A percentile compares a stretch with the other conserved stretches of the same genome.
Conservation (phyloP, 2,888 invertebrate genomes). For the Abscondita cerata region DNA sequence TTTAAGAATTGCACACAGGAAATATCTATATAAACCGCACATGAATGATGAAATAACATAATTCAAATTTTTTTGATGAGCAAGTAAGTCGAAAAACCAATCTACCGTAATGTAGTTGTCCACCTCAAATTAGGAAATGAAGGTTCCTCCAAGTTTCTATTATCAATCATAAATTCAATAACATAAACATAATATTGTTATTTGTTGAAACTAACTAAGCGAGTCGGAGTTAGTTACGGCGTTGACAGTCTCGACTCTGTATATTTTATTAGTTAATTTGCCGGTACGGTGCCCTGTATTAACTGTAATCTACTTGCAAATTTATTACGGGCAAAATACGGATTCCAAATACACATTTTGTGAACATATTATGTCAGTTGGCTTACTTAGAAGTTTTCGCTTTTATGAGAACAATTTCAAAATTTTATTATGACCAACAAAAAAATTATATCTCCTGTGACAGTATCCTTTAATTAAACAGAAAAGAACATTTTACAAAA, state of each 20-base stretch:
- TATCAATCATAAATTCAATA: neutral
- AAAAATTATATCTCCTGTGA: too few species aligned
- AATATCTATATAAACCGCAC: constrained; percentile 13
- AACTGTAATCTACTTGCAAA: constrained; percentile 53
- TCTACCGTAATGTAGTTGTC: neutral
- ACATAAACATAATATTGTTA: constrained; percentile 38
- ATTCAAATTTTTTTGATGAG: neutral
- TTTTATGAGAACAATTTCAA: constrained; percentile 8
- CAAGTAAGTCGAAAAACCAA: neutral
- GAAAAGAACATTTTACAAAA: too few species aligned
- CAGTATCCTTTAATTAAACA: too few species aligned
- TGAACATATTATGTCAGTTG: constrained; percentile 22
- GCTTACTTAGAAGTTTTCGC: neutral
- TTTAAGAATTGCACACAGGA: constrained; percentile 12
- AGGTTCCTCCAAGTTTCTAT: neutral
- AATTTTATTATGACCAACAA: neutral
- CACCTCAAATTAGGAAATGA: too few species aligned
- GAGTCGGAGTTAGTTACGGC: constrained; percentile 38
- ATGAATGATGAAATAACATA: constrained; percentile 10
- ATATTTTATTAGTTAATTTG: constrained; percentile 54
- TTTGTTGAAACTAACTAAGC: constrained; percentile 42
- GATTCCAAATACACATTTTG: constrained; percentile 34
- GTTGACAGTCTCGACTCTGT: constrained; percentile 48
- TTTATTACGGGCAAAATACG: constrained; percentile 47
- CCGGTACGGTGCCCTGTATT: constrained; percentile 51